Percentiles rank a stretch among this genome's conserved stretches.
phyloP scores from a whole-genome alignment of 2,113 vertebrate genomes.

The Salminus brasiliensis region DNA sequence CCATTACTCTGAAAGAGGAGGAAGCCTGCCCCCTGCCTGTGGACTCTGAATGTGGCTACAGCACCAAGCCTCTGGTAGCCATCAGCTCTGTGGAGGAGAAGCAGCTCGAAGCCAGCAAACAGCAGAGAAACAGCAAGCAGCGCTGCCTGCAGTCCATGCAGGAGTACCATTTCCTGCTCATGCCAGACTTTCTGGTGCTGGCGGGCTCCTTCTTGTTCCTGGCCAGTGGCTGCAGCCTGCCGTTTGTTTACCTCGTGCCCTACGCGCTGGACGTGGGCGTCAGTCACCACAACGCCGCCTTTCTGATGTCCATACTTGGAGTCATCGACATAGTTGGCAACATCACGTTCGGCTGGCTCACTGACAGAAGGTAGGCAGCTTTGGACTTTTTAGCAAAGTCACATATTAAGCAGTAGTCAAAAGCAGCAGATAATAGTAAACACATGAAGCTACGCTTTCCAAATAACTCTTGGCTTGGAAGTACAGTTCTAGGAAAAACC shows the following conservation, averaged over 20 bases:
- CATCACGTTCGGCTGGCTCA: conserved; percentile 94
- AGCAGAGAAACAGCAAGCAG: not conserved
- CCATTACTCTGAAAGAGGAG: conserved; percentile 78
- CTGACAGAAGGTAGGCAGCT: conserved; percentile 75
- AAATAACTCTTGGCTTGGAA: not conserved
- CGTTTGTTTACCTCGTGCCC: conserved; percentile 94
- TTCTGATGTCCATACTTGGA: conserved; percentile 95
- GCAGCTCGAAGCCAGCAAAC: not conserved
- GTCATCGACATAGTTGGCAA: conserved; percentile 91
- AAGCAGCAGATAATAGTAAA: too few relatives aligned
- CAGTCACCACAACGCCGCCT: conserved; percentile 86
- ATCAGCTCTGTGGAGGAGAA: not conserved
- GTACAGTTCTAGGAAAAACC: not conserved
- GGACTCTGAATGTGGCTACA: conserved; percentile 38
- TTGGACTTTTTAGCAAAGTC: not conserved
- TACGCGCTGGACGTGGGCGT: conserved; percentile 86
- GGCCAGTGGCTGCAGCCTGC: conserved; percentile 92
- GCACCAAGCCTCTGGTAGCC: not conserved
- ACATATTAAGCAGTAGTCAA: not conserved
- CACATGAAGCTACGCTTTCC: not conserved
- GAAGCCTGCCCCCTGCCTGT: conserved; percentile 37
- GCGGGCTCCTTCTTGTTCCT: conserved; percentile 87
- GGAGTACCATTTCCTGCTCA: conserved; percentile 86
- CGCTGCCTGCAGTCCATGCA: conserved; percentile 74
- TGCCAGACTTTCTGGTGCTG: conserved; percentile 84